Evolutionary conservation across 1,140 invertebrate species (phyloP), one percentile per base, ranked within the genome.

Genomic region (Aphaenogaster rudis): DNA sequence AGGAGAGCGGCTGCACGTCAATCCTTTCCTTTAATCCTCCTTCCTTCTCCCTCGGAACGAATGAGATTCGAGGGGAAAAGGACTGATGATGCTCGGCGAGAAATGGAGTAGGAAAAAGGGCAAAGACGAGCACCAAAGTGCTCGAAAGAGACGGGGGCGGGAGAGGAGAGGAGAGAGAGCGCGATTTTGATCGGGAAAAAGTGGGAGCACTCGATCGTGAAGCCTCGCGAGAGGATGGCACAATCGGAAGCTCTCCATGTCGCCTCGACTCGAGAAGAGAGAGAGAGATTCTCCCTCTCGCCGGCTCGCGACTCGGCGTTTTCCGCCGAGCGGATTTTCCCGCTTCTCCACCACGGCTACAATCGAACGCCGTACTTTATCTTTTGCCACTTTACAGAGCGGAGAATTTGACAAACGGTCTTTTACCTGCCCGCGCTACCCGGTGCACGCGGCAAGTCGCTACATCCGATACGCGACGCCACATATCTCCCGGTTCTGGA

Each of bases 221-320:
- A 92, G 86, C 87, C 74, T 88, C 64, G 80, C 84, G 86, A 91
- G 86, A 91, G 64, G 87, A 67, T 67, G 52, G 89, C 77, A 91
- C 91, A 92, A 92, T 92, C 91, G 91, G 90, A 92, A 92, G 79
- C 88, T 90, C 91, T 92, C 88, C 86, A 87, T 92, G 89, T 92
- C 86, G 87, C 86, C 66, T 89, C 28, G 66, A 17, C 5, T 63
- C 50, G 28, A 64, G 48, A 21, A 28, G n/a, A 39, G 45, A 67
- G 50, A 67, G 28, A 54, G 69, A 52, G 72, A 69, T 15, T 64
- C 28, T 59, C 80, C 54, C 17, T 74, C 21, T 52, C 13, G 45
- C 0, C 28, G 45, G 45, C 28, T 21, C 64, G 63, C 84, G 50
- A 54, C 52, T 81, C 63, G 28, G 76, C 76, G 39, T 86, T 86